Conservation (phyloP, 2,888 invertebrate genomes). For the Galerucella nymphaeae region DNA sequence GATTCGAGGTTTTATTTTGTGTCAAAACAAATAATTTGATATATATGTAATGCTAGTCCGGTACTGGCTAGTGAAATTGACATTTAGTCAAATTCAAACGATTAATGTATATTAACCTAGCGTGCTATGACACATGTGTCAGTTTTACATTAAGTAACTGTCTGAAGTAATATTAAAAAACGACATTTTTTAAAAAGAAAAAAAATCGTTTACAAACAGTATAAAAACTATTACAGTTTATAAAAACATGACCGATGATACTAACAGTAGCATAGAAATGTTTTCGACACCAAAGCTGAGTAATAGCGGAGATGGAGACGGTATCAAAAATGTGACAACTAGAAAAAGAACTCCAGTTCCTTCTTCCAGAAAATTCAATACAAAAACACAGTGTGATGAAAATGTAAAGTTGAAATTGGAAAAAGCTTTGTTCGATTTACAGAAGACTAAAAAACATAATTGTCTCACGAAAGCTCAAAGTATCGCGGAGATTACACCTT, state of each 20-base stretch:
- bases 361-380: conserved; percentile 55
- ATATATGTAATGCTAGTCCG: no score
- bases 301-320: conserved; percentile 55
- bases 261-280: conserved; percentile 27
- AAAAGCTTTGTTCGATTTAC: conserved; percentile 46
- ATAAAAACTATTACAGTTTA: background rate
- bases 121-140: background rate
- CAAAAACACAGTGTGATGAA: conserved; percentile 46
- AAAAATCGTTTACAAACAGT: conserved; percentile 3
- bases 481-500: conserved; percentile 58
- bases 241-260: conserved; percentile 2
- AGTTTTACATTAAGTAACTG: background rate
- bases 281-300: conserved; percentile 40
- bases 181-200: background rate
- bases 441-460: conserved; percentile 28
- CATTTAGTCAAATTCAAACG: background rate
- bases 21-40: no score
- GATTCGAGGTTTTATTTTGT: no score
- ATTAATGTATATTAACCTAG: background rate
- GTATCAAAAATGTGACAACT: conserved; percentile 45
- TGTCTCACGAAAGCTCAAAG: conserved; percentile 47
- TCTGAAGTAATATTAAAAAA: conserved; percentile 1
- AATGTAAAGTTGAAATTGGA: conserved; percentile 49
- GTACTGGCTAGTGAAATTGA: no score
- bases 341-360: conserved; percentile 53